Conservation (phyloP, 2,888 invertebrate species). For the Tiliacea aurago region DNA sequence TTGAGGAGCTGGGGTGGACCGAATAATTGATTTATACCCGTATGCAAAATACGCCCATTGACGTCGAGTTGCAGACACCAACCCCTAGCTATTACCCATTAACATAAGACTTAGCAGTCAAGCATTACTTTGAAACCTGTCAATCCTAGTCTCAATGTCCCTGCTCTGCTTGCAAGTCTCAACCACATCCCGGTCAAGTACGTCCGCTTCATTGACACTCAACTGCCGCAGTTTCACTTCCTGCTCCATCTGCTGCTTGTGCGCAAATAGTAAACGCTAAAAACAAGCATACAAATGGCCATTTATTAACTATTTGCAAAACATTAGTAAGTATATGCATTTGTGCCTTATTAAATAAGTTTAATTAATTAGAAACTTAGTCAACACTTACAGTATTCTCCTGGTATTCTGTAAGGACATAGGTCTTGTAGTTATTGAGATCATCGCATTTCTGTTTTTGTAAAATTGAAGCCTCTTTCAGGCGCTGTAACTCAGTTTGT, state of each 20-base stretch:
- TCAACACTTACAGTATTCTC: conserved; percentile 85
- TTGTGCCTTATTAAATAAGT: not conserved
- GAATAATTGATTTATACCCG: too few species aligned
- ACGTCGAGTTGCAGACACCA: too few species aligned
- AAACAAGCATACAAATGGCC: conserved; percentile 55
- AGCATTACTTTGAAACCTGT: conserved; percentile 80
- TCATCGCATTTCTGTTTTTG: conserved; percentile 85
- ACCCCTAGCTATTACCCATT: too few species aligned
- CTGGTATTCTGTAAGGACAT: conserved; percentile 86
- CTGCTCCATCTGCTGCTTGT: conserved; percentile 92
- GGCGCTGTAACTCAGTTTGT: conserved; percentile 84
- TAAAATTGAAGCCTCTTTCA: conserved; percentile 81
- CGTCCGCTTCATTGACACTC: conserved; percentile 84
- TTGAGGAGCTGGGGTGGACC: too few species aligned
- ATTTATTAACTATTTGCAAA: not conserved
- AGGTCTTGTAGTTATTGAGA: conserved; percentile 84
- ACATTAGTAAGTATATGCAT: not conserved
- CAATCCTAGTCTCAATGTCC: conserved; percentile 82
- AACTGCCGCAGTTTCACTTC: conserved; percentile 91
- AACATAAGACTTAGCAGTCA: not conserved
- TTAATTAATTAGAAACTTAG: not conserved
- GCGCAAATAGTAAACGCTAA: conserved; percentile 92
- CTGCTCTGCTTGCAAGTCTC: conserved; percentile 87
- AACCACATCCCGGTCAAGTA: conserved; percentile 84
- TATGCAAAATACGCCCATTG: too few species aligned